These are phyloP conservation scores for Ceyx erithaca DNA, from an alignment of 2,797 vertebrate species.

Conservation along the genomic window DNA sequence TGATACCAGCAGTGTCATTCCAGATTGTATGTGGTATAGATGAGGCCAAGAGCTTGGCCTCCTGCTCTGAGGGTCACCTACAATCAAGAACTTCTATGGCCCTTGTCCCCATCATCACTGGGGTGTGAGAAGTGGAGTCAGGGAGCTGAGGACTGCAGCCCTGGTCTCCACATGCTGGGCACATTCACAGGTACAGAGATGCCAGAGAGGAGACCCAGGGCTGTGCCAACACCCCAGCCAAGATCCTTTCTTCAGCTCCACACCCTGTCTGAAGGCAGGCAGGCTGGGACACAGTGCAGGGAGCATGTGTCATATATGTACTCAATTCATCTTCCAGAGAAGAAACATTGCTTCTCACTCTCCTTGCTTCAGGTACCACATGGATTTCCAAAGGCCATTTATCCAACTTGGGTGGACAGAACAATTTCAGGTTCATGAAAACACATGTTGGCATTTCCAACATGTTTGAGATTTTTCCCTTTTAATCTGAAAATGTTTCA, in stretches of 20 bases:
- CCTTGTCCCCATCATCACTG: rapidly evolving
- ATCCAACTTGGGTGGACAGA: neutral
- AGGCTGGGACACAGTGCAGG: rapidly evolving
- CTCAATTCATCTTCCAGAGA: neutral
- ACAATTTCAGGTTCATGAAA: neutral
- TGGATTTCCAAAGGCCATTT: no score
- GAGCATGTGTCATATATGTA: neutral
- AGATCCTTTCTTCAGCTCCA: neutral
- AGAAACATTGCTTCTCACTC: neutral
- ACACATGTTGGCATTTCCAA: neutral
- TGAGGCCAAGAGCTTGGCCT: neutral
- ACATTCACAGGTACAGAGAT: neutral
- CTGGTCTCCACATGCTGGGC: neutral
- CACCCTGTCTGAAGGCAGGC: rapidly evolving
- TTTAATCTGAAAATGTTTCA: neutral
- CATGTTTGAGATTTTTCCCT: neutral
- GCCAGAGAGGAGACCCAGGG: neutral
- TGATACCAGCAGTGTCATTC: neutral
- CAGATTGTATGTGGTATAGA: neutral
- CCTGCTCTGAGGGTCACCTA: neutral
- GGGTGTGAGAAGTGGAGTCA: neutral
- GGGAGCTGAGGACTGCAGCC: neutral
- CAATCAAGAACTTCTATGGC: neutral
- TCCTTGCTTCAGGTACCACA: neutral
- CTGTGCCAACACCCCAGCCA: neutral